phyloP scores from a whole-genome alignment of 2,888 invertebrate species.

The Sarcophaga carnaria region DNA sequence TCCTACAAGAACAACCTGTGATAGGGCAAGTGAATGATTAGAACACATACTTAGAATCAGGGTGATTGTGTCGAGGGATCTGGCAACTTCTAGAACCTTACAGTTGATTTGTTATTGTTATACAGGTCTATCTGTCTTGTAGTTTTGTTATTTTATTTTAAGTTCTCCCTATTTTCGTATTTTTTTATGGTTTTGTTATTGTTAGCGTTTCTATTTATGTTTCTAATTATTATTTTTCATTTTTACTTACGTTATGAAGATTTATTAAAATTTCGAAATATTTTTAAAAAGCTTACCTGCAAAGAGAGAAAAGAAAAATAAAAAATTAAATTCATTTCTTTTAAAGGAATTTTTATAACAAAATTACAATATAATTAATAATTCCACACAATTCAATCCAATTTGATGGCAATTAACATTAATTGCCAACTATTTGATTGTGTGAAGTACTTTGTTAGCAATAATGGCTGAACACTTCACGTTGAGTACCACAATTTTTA shows the following conservation, averaged over 20 bases:
- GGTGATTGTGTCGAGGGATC: too few species aligned
- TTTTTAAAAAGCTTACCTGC: slow-evolving; percentile 33
- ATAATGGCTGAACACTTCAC: slow-evolving; percentile 25
- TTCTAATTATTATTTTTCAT: background rate
- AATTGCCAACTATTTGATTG: background rate
- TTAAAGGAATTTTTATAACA: background rate
- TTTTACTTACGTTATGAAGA: slow-evolving; percentile 15
- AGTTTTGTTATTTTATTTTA: too few species aligned
- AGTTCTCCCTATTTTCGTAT: too few species aligned
- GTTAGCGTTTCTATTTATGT: too few species aligned
- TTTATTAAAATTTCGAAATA: background rate
- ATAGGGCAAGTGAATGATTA: too few species aligned
- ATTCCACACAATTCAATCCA: background rate
- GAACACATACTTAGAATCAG: too few species aligned
- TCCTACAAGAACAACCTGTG: too few species aligned
- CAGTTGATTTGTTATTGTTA: too few species aligned
- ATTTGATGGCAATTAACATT: background rate
- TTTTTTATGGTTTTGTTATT: too few species aligned
- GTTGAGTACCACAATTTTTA: background rate
- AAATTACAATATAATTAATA: too few species aligned
- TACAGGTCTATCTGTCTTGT: too few species aligned
- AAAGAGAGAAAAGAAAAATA: slow-evolving; percentile 12
- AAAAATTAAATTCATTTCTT: slow-evolving; percentile 1
- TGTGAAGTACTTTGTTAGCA: slow-evolving; percentile 2
- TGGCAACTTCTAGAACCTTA: too few species aligned